These are phyloP conservation scores for Thecophora atra DNA, from an alignment of 2,888 invertebrate genomes.

Conservation along the genomic window DNA sequence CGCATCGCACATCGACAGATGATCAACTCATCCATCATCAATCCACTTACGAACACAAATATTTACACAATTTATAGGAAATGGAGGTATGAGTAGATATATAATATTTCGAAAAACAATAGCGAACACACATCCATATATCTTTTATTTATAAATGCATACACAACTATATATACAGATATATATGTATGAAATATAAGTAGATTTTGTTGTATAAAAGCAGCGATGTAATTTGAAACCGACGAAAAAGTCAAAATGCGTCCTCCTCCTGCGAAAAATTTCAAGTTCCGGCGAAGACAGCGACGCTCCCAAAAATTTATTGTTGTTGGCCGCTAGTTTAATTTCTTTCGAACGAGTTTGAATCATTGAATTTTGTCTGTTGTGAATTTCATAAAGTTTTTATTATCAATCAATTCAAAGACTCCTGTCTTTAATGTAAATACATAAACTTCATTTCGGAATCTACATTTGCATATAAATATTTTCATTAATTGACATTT, in stretches of 20 bases:
- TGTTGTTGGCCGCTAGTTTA: neutral
- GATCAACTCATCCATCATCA: conserved; percentile 60
- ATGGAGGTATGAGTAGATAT: conserved; percentile 53
- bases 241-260: conserved; percentile 2
- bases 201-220: conserved; percentile 24
- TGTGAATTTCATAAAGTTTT: too few species aligned
- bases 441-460: too few species aligned
- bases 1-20: neutral
- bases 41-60: conserved; percentile 64
- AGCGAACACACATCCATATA: conserved; percentile 39
- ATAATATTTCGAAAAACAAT: conserved; percentile 57
- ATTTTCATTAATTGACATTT: too few species aligned
- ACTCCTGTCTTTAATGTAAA: too few species aligned
- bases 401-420: too few species aligned
- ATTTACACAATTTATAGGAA: conserved; percentile 56
- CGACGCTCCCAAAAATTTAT: neutral
- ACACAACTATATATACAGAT: conserved; percentile 16
- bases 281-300: neutral
- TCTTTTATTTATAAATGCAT: conserved; percentile 22
- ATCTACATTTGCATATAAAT: too few species aligned
- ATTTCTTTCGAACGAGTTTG: neutral
- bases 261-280: neutral
- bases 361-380: neutral
- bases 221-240: conserved; percentile 6
- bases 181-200: conserved; percentile 40